phyloP scores from a whole-genome alignment of 2,113 vertebrate genomes.

The Solea senegalensis region DNA sequence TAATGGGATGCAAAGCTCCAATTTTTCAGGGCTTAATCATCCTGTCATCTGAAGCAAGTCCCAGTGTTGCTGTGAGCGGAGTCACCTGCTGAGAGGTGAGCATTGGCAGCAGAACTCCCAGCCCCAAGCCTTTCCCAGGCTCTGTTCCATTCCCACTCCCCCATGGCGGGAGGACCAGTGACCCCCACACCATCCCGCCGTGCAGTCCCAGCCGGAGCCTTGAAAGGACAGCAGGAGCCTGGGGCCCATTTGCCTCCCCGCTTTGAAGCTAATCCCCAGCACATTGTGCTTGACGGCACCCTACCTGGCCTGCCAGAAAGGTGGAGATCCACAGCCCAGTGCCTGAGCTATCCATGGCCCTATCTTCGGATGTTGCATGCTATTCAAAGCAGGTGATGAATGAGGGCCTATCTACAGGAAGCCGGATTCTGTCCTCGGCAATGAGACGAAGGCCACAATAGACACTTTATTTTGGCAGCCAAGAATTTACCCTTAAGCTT shows the following conservation, averaged over 20 bases:
- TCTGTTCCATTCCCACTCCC: slow-evolving; percentile 87
- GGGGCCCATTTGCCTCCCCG: slow-evolving; percentile 85
- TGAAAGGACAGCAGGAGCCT: slow-evolving; percentile 88
- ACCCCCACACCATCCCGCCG: slow-evolving; percentile 80
- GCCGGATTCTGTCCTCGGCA: slow-evolving; percentile 80
- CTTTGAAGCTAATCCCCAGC: slow-evolving; percentile 98
- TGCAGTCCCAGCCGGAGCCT: slow-evolving; percentile 81
- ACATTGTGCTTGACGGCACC: slow-evolving; percentile 96
- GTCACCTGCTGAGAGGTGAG: slow-evolving; percentile 81
- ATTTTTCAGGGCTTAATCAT: slow-evolving; percentile 60
- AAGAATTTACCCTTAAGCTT: slow-evolving; percentile 88
- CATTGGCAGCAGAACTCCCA: slow-evolving; percentile 48
- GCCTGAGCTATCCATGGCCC: slow-evolving; percentile 44
- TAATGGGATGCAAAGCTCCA: slow-evolving; percentile 38
- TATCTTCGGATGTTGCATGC: slow-evolving; percentile 62
- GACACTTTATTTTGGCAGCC: slow-evolving; percentile 88
- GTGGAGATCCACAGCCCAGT: slow-evolving; percentile 46
- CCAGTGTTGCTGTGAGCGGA: slow-evolving; percentile 31
- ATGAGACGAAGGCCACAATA: slow-evolving; percentile 88
- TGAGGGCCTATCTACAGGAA: slow-evolving; percentile 89
- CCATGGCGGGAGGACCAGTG: slow-evolving; percentile 84
- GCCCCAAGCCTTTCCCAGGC: slow-evolving; percentile 90
- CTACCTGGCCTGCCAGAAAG: slow-evolving; percentile 93
- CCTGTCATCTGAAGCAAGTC: slow-evolving; percentile 57
- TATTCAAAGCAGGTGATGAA: slow-evolving; percentile 97